A percentile compares a stretch with the other conserved stretches of the same genome.
Evolutionary conservation across 92 coral and sea anemone species (phyloP).

Genomic region (Umimayanthus kanabou): DNA sequence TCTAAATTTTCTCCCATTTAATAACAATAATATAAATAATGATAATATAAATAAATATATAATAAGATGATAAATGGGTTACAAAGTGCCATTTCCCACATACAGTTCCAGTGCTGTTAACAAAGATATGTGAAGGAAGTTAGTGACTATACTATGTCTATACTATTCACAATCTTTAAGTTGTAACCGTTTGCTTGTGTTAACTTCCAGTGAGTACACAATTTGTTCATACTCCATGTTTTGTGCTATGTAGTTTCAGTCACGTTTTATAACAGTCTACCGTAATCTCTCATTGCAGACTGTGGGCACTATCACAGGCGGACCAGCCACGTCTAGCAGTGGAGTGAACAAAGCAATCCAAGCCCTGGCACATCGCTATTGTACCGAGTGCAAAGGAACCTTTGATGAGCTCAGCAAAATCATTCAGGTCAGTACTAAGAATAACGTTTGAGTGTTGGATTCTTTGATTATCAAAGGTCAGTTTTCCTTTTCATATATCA

Average conservation of each 20-base stretch:
- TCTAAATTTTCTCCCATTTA: too few relatives aligned
- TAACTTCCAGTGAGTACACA: background rate
- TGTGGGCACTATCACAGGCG: conserved; percentile 47
- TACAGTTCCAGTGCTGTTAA: background rate
- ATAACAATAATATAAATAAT: too few relatives aligned
- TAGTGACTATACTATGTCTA: too few relatives aligned
- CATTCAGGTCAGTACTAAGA: conserved; percentile 69
- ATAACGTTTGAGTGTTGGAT: background rate
- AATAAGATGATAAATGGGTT: too few relatives aligned
- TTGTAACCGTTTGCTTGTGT: too few relatives aligned
- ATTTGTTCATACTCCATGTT: background rate
- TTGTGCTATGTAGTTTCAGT: background rate
- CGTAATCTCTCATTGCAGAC: conserved; percentile 39
- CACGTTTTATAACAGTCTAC: background rate
- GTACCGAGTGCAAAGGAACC: conserved; percentile 92
- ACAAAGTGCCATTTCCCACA: background rate
- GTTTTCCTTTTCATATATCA: background rate
- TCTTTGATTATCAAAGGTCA: background rate
- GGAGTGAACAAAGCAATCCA: conserved; percentile 96
- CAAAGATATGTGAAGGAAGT: too few relatives aligned
- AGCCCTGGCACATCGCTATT: conserved; percentile 95
- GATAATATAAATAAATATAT: too few relatives aligned
- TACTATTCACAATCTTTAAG: too few relatives aligned
- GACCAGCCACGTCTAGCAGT: conserved; percentile 60
- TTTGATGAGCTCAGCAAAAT: conserved; percentile 99